Evolutionary conservation across 1,140 invertebrate genomes (phyloP).

Genomic region (Trachymyrmex septentrionalis): DNA sequence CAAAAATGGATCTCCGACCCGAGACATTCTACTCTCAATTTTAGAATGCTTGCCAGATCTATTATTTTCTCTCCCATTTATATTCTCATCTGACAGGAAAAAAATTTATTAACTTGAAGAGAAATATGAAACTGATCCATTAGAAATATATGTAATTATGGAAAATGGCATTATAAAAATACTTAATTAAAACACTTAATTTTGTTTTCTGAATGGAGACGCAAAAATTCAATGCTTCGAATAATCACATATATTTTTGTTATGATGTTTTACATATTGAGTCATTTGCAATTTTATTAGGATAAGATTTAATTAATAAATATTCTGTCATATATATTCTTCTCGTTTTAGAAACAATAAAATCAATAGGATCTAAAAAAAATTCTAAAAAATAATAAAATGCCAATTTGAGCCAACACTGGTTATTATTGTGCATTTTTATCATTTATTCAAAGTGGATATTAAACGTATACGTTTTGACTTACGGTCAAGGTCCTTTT

Average conservation of each 20-base stretch:
- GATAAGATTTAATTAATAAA: conserved; percentile 1
- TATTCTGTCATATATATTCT: neutral
- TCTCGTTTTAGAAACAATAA: no score
- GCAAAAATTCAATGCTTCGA: neutral
- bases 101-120: neutral
- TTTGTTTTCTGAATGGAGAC: neutral
- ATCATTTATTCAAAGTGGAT: no score
- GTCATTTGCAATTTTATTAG: neutral
- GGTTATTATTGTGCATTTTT: no score
- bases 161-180: neutral
- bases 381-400: no score
- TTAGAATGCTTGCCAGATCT: neutral
- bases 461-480: no score
- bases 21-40: neutral
- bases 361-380: no score
- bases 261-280: neutral
- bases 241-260: neutral
- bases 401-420: no score
- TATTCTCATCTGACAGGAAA: neutral
- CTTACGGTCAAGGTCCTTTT: no score
- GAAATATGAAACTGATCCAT: neutral
- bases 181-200: neutral
- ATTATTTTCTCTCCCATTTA: neutral
- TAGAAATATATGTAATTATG: neutral
- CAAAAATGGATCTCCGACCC: neutral